Conservation (phyloP, 2,888 invertebrate genomes). For the Leptopilina drosophilae region DNA sequence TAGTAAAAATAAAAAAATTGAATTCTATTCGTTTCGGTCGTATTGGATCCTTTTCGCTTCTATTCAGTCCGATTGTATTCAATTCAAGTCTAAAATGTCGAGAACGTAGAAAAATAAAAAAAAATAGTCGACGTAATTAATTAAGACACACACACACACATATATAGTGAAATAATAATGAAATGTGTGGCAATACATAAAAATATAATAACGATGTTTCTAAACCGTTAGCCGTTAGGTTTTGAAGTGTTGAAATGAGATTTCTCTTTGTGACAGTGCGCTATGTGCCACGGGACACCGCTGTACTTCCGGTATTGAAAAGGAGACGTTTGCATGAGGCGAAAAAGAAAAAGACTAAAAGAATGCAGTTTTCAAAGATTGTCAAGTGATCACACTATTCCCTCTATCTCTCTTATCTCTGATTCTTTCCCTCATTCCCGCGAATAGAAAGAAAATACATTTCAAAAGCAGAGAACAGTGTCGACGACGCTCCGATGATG, state of each 20-base stretch:
- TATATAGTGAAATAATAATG: too few relatives aligned
- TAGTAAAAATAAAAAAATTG: too few relatives aligned
- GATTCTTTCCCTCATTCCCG: slow-evolving; percentile 20
- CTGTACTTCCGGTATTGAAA: slow-evolving; percentile 58
- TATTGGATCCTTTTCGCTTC: too few relatives aligned
- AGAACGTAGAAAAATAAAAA: too few relatives aligned
- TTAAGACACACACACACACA: too few relatives aligned
- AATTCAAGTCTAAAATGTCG: too few relatives aligned
- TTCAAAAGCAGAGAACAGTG: slow-evolving; percentile 52
- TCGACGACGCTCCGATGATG: slow-evolving; percentile 84
- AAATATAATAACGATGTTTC: background rate
- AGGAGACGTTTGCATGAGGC: slow-evolving; percentile 46
- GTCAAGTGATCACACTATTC: background rate
- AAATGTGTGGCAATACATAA: background rate
- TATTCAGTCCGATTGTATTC: too few relatives aligned
- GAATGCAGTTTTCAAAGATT: background rate
- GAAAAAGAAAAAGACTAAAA: slow-evolving; percentile 41
- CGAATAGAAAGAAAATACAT: too few relatives aligned
- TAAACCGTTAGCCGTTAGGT: slow-evolving; percentile 58
- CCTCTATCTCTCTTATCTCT: background rate
- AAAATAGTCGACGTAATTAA: too few relatives aligned
- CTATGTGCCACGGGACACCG: slow-evolving; percentile 60
- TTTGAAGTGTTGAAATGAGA: slow-evolving; percentile 47
- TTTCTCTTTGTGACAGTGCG: slow-evolving; percentile 59
- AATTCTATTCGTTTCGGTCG: too few relatives aligned